Conservation (phyloP, 2,888 invertebrate species). For the Drosophila borborema region DNA sequence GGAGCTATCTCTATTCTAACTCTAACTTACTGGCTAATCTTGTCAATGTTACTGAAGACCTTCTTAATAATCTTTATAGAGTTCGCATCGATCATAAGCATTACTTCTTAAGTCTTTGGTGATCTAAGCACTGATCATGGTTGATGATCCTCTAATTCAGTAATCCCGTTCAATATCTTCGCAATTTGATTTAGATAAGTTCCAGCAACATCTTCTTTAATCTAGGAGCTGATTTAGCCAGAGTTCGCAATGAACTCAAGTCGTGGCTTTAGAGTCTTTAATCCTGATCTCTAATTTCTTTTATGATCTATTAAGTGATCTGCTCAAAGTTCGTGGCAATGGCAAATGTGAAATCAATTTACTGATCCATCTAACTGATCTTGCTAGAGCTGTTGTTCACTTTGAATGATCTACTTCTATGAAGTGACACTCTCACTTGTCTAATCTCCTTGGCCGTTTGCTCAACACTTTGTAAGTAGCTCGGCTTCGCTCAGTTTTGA, state of each 20-base stretch:
- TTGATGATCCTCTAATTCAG: not conserved
- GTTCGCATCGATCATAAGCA: not conserved
- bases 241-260: not conserved
- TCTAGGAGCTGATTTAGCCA: too few species aligned
- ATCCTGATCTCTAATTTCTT: not conserved
- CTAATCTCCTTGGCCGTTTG: not conserved
- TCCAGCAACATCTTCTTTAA: not conserved
- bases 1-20: too few species aligned
- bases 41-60: not conserved
- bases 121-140: not conserved
- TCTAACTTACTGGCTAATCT: not conserved
- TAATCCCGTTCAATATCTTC: not conserved
- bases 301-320: not conserved
- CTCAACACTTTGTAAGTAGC: constrained; percentile 27
- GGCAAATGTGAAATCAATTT: not conserved
- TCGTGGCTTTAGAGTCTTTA: too few species aligned
- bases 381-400: not conserved
- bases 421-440: not conserved
- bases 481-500: constrained; percentile 20
- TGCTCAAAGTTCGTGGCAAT: not conserved
- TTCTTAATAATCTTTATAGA: not conserved
- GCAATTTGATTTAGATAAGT: not conserved
- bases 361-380: not conserved
- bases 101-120: not conserved
- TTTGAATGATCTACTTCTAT: not conserved